These are phyloP conservation scores for Chrysocyon brachyurus DNA, from an alignment of 2,797 vertebrate genomes.

Conservation along the genomic window DNA sequence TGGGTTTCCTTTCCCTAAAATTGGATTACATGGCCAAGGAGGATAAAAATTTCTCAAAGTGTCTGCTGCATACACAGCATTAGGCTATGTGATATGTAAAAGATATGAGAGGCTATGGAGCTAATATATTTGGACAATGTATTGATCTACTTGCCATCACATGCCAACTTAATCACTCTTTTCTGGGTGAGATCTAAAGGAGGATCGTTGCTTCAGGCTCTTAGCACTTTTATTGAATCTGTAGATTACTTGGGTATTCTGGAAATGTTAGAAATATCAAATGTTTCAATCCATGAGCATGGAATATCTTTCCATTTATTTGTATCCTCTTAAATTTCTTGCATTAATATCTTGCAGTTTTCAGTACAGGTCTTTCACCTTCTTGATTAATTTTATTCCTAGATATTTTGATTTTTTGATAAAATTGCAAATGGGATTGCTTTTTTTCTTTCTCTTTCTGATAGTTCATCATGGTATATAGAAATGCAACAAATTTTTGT, in stretches of 20 bases:
- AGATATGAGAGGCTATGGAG: not conserved
- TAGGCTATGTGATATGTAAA: not conserved
- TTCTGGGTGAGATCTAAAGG: not conserved
- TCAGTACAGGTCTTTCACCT: not conserved
- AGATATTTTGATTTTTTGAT: not conserved
- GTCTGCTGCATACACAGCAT: not conserved
- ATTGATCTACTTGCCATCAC: not conserved
- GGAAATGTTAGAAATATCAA: not conserved
- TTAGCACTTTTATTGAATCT: not conserved
- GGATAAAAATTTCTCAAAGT: slow-evolving; percentile 3
- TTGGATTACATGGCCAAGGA: not conserved
- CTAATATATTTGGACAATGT: not conserved
- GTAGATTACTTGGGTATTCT: not conserved
- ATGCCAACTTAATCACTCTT: not conserved
- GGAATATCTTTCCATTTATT: not conserved
- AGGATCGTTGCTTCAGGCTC: not conserved
- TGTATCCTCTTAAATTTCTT: not conserved
- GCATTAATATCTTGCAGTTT: not conserved
- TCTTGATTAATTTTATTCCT: not conserved
- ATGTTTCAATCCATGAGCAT: not conserved
- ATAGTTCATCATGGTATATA: not conserved
- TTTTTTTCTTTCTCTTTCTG: not conserved
- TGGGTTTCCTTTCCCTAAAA: not conserved
- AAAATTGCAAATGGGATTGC: not conserved
- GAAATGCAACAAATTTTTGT: not conserved